Evolutionary conservation across 2,888 invertebrate genomes (phyloP).

Genomic region (Ophion slaviceki): DNA sequence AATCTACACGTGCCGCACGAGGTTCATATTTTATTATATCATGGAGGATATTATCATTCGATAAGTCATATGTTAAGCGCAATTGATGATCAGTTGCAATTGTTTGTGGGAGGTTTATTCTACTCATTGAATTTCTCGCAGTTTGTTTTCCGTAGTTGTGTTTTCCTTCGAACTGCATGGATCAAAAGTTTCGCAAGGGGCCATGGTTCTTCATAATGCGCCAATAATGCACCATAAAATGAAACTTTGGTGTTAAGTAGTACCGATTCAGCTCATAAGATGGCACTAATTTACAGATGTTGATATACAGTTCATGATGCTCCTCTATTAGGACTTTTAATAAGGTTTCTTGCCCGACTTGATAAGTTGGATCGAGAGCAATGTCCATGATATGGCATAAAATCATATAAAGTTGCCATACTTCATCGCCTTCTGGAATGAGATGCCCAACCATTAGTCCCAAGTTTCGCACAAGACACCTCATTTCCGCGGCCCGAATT

Average conservation of each 20-base stretch:
- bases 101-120: slow-evolving; percentile 38
- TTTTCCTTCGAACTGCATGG: slow-evolving; percentile 58
- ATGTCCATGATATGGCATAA: slow-evolving; percentile 51
- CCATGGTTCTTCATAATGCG: slow-evolving; percentile 14
- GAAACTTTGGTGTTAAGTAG: slow-evolving; percentile 49
- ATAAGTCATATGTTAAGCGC: slow-evolving; percentile 42
- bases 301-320: slow-evolving; percentile 49
- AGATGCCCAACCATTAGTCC: slow-evolving; percentile 50
- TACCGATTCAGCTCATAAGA: not conserved
- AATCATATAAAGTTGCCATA: slow-evolving; percentile 61
- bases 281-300: slow-evolving; percentile 31
- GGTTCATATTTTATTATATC: not conserved
- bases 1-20: too few relatives aligned
- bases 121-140: not conserved
- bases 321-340: slow-evolving; percentile 50
- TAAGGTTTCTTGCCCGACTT: slow-evolving; percentile 29
- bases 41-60: slow-evolving; percentile 23
- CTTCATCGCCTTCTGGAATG: slow-evolving; percentile 47
- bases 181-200: slow-evolving; percentile 45
- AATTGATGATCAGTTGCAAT: slow-evolving; percentile 51
- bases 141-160: slow-evolving; percentile 47
- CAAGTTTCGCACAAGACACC: slow-evolving; percentile 53
- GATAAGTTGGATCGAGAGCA: slow-evolving; percentile 43
- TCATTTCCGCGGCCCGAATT: slow-evolving; percentile 62
- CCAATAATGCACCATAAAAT: slow-evolving; percentile 50